Evolutionary conservation across 92 coral and sea anemone species (phyloP), one percentile per base, ranked within the genome.

Genomic region (Epizoanthus ramosus): DNA sequence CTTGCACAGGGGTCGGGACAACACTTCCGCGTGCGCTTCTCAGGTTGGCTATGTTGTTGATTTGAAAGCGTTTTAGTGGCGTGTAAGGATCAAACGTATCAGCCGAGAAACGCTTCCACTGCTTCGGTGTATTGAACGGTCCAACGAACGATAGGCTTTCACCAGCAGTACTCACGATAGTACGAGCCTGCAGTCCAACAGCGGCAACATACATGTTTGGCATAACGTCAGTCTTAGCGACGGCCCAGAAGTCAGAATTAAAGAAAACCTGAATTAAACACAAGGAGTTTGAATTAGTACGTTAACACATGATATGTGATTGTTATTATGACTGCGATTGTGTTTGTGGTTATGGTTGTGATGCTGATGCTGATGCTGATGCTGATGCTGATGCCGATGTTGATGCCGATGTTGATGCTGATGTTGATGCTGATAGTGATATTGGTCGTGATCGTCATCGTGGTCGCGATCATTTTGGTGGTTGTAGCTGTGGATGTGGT

Each of bases 171-270:
- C 89, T 92, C 1, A 65, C 79, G 39, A 94, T 80, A 14, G 92
- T 88, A 13, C 87, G 89, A 31, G 98, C 94, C 85, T 88, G 79
- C 88, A 94, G 87, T 12, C 94, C 93, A 3, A 37, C 84, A 21
- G 92, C 93, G 77, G 93, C 84, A 37, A 94, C 85, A 68, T 92
- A 94, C 96, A 92, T 90, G 85, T 92, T 94, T 3, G 96, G 96
- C 98, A 94, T 94, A 81, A 92, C 94, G 90, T 94, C 98, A 59
- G 98, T 94, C 76, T 85, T 92, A 21, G 98, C 83, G 5, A 92
- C 91, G 41, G 89, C 84, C 71, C 82, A 79, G 59, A 21, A 10
- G 53, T 69, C 74, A 37, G 89, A 61, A 31, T 68, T 57, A 22
- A 92, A 79, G 64, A 76, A 80, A 24, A 89, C 65, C 79, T 84